These are phyloP conservation scores for Branchellion lobata DNA, from an alignment of 2,888 invertebrate genomes.

Conservation along the genomic window DNA sequence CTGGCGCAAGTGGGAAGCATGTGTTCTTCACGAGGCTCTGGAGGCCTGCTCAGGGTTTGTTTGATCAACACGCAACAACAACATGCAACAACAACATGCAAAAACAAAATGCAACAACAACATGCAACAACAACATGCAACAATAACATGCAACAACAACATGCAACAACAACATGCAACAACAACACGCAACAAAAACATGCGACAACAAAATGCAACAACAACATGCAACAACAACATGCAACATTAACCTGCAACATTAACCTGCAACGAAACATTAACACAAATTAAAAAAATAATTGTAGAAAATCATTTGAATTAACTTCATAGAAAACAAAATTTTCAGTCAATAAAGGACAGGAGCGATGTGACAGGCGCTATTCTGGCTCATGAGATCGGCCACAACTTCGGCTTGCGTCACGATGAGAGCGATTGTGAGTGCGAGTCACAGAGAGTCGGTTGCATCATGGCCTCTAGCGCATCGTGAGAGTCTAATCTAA, in stretches of 20 bases:
- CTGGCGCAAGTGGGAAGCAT: slow-evolving; percentile 2
- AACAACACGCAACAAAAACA: too few species aligned
- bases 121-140: not conserved
- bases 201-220: too few species aligned
- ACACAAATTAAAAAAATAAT: too few species aligned
- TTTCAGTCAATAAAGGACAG: slow-evolving; percentile 18
- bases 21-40: slow-evolving; percentile 1
- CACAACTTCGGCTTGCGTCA: slow-evolving; percentile 99
- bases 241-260: not conserved
- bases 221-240: too few species aligned
- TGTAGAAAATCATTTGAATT: too few species aligned
- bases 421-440: slow-evolving; percentile 79
- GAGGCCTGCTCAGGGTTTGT: slow-evolving; percentile 19
- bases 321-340: too few species aligned
- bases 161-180: too few species aligned
- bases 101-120: not conserved
- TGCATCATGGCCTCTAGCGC: slow-evolving; percentile 91
- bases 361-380: slow-evolving; percentile 70
- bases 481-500: slow-evolving; percentile 75
- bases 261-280: too few species aligned
- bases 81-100: not conserved
- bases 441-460: slow-evolving; percentile 68
- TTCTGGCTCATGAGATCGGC: slow-evolving; percentile 97
- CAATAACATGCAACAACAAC: not conserved
- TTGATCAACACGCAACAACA: not conserved